Percentiles rank a stretch among this genome's conserved stretches.
These are phyloP conservation scores for Hemicentrotus pulcherrimus DNA, from an alignment of 35 echinoderm and acorn worm species.

Conservation along the genomic window DNA sequence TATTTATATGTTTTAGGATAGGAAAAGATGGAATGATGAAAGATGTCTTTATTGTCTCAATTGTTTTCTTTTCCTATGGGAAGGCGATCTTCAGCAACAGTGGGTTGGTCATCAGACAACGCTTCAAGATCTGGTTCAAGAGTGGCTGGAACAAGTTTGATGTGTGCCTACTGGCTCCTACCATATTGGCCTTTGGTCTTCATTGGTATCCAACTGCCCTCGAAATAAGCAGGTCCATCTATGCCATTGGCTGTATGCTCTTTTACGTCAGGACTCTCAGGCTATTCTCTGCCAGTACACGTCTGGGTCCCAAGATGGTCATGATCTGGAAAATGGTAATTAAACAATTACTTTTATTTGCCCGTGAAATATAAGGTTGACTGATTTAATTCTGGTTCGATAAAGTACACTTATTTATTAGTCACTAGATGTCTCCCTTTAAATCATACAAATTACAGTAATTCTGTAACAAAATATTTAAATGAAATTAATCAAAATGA, in stretches of 20 bases:
- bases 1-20: too few species aligned
- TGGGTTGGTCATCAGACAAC: conserved; percentile 37
- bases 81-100: conserved; percentile 54
- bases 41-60: too few species aligned
- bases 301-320: conserved; percentile 82
- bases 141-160: conserved; percentile 88
- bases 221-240: conserved; percentile 50
- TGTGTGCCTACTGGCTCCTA: conserved; percentile 30
- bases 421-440: too few species aligned
- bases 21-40: too few species aligned
- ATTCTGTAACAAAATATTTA: too few species aligned
- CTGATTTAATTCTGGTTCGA: too few species aligned
- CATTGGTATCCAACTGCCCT: conserved; percentile 60
- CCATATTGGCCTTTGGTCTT: conserved; percentile 59
- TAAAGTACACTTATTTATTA: too few species aligned
- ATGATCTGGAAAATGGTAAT: conserved; percentile 95
- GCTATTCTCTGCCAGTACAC: conserved; percentile 67
- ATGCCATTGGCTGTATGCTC: conserved; percentile 65
- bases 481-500: too few species aligned
- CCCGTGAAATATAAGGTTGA: too few species aligned
- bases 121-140: conserved; percentile 56
- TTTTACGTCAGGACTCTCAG: conserved; percentile 70
- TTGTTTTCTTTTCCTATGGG: background rate
- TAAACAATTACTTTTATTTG: background rate
- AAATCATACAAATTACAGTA: too few species aligned